Evolutionary conservation across 2,113 vertebrate species (phyloP).

Genomic region (Diglossa brunneiventris): DNA sequence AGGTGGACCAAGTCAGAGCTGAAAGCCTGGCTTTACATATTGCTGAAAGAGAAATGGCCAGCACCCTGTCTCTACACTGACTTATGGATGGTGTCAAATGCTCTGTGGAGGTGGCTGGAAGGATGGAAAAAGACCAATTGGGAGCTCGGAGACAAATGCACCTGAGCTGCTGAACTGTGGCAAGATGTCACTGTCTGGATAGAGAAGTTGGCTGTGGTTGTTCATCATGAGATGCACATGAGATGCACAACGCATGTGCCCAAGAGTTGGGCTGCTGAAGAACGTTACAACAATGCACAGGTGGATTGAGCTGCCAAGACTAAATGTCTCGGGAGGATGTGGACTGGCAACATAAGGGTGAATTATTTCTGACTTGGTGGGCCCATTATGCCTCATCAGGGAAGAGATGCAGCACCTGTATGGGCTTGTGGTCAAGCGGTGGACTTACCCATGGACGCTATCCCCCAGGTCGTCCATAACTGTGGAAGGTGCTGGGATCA

Average conservation of each 20-base stretch:
- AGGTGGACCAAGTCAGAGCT: neutral
- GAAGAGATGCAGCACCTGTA: neutral
- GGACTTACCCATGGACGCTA: accelerated
- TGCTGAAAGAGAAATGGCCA: neutral
- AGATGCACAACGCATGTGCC: too few relatives aligned
- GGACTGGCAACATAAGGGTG: neutral
- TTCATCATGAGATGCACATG: too few relatives aligned
- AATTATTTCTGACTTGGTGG: neutral
- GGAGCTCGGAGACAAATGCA: neutral
- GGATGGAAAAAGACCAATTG: neutral
- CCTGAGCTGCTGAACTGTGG: neutral
- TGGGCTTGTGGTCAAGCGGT: accelerated
- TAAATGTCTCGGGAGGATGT: neutral
- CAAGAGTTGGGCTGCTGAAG: neutral
- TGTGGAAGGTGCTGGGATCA: neutral
- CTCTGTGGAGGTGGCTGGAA: neutral
- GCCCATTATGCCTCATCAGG: neutral
- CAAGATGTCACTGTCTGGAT: too few relatives aligned
- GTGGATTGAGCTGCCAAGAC: neutral
- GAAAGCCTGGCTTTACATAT: neutral
- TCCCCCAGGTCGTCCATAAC: neutral
- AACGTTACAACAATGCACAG: accelerated
- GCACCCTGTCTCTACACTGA: neutral
- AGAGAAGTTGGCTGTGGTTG: neutral
- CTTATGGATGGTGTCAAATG: neutral